Percentiles rank a stretch among this genome's conserved stretches.
phyloP scores from a whole-genome alignment of 2,888 invertebrate species.

The Luffia ferchaultella region DNA sequence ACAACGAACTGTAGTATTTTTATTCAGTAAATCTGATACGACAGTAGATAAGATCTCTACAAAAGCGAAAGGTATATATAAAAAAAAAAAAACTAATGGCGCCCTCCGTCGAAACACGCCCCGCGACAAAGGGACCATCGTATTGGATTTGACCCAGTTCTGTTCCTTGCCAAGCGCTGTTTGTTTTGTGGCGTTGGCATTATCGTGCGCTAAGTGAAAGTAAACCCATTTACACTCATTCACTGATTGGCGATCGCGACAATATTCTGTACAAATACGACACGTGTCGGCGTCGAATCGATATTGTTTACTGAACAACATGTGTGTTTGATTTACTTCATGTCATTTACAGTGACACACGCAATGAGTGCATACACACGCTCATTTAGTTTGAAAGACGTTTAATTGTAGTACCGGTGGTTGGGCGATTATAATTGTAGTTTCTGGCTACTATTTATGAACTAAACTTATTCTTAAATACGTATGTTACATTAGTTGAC shows the following conservation, averaged over 20 bases:
- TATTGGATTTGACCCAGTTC: background rate
- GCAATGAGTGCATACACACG: too few relatives aligned
- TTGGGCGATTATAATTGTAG: too few relatives aligned
- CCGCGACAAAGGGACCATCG: background rate
- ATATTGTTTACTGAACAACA: too few relatives aligned
- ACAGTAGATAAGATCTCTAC: background rate
- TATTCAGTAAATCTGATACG: background rate
- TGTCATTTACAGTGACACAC: too few relatives aligned
- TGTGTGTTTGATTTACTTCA: too few relatives aligned
- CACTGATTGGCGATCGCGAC: background rate
- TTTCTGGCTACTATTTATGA: too few relatives aligned
- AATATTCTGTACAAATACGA: too few relatives aligned
- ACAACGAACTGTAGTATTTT: too few relatives aligned
- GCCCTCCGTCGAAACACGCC: background rate
- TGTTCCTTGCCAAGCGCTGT: background rate
- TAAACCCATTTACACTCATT: background rate
- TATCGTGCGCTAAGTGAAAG: background rate
- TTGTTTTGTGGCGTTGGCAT: background rate
- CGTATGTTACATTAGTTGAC: too few relatives aligned
- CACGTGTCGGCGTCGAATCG: background rate
- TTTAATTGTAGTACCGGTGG: too few relatives aligned
- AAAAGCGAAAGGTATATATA: background rate
- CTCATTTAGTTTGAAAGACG: too few relatives aligned
- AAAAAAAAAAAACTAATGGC: background rate
- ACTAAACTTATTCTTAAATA: too few relatives aligned